Base-by-base conservation (phyloP, 2,888 invertebrate species). In the Cancer borealis region DNA sequence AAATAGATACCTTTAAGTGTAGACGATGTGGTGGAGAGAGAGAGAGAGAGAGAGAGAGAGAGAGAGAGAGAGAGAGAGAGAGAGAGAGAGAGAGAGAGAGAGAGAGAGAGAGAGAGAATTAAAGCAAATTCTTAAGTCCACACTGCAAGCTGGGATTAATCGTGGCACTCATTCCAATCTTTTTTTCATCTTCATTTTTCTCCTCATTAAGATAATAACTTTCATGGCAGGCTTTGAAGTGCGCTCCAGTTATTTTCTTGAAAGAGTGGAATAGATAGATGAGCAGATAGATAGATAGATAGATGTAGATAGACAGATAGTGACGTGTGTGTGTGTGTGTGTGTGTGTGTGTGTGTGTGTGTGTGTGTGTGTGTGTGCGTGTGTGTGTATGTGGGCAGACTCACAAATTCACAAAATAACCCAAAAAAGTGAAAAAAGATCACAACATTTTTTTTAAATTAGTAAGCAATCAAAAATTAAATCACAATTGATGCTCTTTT, bases 11-110 rank as follows among this genome's bases (percentile, higher is more conserved):
- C 30, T 10, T 30, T 79, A 79, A 79, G 26, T 26, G 30, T 12
- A 79, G 79, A 14, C 26, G 30, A 14, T 30, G 8, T 66, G 66
- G 3, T 66, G 66, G n/a, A 66, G 66, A 79, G 30, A 30, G 10
- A 30, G n/a, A 79, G 26, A 79, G 30, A 79, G 30, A 30, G 30
- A 79, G 30, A 26, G 30, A 73, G 26, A 73, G 21, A 66, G 66
- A 66, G 66, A 73, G 73, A 73, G 73, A 73, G 73, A 73, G 73
- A 73, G 73, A 73, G 73, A 73, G 73, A 73, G 73, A 73, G 73
- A 73, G 73, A 73, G 73, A 73, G 73, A 73, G 73, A 73, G 73
- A 73, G 73, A 73, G 73, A 73, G 73, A 79, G 79, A 79, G 79
- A 79, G 79, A 79, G 79, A 79, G 79, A 79, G 79, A 79, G 79